phyloP scores from a whole-genome alignment of 1,140 invertebrate species.

The Physella acuta region DNA sequence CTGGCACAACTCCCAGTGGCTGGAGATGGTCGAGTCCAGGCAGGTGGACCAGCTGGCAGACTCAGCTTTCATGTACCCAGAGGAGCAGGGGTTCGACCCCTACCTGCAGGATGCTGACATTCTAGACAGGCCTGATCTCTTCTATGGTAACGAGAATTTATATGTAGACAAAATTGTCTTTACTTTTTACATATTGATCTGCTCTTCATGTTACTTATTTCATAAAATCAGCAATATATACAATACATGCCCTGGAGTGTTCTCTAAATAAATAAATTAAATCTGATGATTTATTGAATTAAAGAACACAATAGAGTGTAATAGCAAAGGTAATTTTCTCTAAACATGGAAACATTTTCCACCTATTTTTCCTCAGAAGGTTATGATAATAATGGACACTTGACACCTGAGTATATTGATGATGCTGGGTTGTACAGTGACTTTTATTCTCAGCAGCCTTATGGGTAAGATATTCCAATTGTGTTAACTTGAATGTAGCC shows the following conservation, averaged over 20 bases:
- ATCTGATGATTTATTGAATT: background rate
- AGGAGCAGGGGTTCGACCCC: conserved; percentile 47
- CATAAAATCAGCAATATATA: too few relatives aligned
- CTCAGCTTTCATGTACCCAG: conserved; percentile 49
- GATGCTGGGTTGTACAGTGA: conserved; percentile 46
- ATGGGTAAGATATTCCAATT: conserved; percentile 1
- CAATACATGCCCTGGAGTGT: too few relatives aligned
- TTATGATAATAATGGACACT: conserved; percentile 47
- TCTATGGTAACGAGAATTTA: too few relatives aligned
- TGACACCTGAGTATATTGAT: conserved; percentile 56
- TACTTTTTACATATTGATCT: too few relatives aligned
- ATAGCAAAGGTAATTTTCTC: background rate
- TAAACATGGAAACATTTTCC: too few relatives aligned
- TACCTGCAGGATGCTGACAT: conserved; percentile 58
- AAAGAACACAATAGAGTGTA: background rate
- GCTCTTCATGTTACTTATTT: too few relatives aligned
- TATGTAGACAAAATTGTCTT: too few relatives aligned
- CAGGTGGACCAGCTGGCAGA: conserved; percentile 52
- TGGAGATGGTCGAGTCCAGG: conserved; percentile 82
- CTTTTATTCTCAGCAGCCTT: conserved; percentile 28
- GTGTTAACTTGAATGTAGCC: background rate
- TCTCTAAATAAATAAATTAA: too few relatives aligned
- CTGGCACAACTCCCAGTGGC: conserved; percentile 95
- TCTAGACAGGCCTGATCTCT: conserved; percentile 55
- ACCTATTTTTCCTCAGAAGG: conserved; percentile 44